phyloP scores from a whole-genome alignment of 2,113 vertebrate genomes.

The Petrocephalus microphthalmus region DNA sequence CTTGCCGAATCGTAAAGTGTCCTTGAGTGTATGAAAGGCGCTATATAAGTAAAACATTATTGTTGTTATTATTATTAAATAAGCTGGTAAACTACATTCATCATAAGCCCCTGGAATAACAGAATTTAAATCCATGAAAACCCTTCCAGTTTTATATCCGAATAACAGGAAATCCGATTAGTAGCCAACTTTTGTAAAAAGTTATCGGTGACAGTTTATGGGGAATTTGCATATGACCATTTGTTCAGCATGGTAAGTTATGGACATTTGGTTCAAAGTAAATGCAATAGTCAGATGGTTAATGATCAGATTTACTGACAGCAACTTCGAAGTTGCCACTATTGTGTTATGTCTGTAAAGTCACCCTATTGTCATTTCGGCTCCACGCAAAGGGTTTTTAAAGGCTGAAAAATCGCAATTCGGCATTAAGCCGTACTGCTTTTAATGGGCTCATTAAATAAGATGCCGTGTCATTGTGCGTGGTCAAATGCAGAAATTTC shows the following conservation, averaged over 20 bases:
- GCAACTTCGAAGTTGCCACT: background rate
- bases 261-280: background rate
- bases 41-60: too few relatives aligned
- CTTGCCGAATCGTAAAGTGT: too few relatives aligned
- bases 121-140: background rate
- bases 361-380: background rate
- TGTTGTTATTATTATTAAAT: too few relatives aligned
- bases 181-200: background rate
- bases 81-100: background rate
- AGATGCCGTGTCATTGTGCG: background rate
- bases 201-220: background rate
- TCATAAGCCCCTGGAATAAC: background rate
- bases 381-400: background rate
- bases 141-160: background rate
- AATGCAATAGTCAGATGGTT: background rate
- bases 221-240: background rate
- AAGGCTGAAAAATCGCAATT: background rate
- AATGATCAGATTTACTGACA: background rate
- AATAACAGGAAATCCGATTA: background rate
- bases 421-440: background rate
- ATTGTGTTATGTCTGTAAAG: background rate
- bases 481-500: background rate
- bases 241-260: background rate
- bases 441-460: background rate
- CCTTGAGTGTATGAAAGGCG: too few relatives aligned